Conservation (phyloP, 2,888 invertebrate genomes). For the Xylota sylvarum region DNA sequence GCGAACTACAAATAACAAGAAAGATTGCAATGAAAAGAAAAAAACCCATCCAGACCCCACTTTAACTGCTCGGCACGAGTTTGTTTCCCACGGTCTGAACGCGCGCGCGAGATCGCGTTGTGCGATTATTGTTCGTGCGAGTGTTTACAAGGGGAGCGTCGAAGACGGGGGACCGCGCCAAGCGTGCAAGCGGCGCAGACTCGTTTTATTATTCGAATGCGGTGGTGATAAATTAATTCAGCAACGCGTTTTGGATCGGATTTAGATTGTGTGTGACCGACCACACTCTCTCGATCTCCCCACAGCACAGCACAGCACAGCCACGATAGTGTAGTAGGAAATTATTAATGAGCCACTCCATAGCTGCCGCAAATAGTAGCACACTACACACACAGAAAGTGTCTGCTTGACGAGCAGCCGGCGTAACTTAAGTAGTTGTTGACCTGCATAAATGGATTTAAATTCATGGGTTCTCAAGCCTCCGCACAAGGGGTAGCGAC, state of each 20-base stretch:
- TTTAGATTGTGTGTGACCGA: slow-evolving; percentile 71
- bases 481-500: background rate
- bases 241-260: slow-evolving; percentile 81
- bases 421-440: slow-evolving; percentile 69
- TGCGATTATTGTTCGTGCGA: slow-evolving; percentile 61
- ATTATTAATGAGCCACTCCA: slow-evolving; percentile 69
- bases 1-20: slow-evolving; percentile 56
- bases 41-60: slow-evolving; percentile 59
- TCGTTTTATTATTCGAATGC: slow-evolving; percentile 75
- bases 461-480: slow-evolving; percentile 52
- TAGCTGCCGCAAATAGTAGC: slow-evolving; percentile 67
- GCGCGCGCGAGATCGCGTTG: slow-evolving; percentile 78
- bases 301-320: background rate
- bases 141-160: slow-evolving; percentile 59
- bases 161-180: slow-evolving; percentile 27
- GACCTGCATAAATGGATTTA: slow-evolving; percentile 70
- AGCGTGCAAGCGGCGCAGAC: slow-evolving; percentile 70
- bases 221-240: slow-evolving; percentile 83
- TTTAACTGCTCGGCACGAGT: slow-evolving; percentile 83
- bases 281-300: slow-evolving; percentile 53
- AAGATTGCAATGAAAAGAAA: slow-evolving; percentile 57
- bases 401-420: slow-evolving; percentile 58
- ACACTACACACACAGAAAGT: slow-evolving; percentile 18
- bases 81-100: slow-evolving; percentile 84
- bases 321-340: slow-evolving; percentile 44